These are phyloP conservation scores for Ptychadena robeensis DNA, from an alignment of 2,797 vertebrate genomes.

Conservation along the genomic window DNA sequence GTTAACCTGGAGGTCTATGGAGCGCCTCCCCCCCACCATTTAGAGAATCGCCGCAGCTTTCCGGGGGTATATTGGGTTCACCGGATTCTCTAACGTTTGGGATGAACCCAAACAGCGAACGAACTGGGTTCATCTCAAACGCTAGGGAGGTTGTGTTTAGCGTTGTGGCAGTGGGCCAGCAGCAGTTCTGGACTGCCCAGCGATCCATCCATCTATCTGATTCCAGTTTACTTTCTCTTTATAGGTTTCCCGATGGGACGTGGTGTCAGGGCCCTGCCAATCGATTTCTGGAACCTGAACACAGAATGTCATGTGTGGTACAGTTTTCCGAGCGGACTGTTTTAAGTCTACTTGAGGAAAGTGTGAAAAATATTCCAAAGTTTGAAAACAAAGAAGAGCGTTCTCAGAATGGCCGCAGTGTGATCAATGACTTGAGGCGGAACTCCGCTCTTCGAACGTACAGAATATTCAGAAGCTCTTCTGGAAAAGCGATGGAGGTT, in stretches of 20 bases:
- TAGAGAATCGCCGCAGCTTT: too few relatives aligned
- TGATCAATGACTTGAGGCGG: not conserved
- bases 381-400: slow-evolving; percentile 5
- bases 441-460: slow-evolving; percentile 14
- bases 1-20: too few relatives aligned
- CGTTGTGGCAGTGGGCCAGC: too few relatives aligned
- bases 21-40: too few relatives aligned
- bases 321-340: slow-evolving; percentile 70
- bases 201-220: not conserved
- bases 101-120: too few relatives aligned
- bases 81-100: too few relatives aligned
- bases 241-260: not conserved
- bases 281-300: not conserved
- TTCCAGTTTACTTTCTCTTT: not conserved
- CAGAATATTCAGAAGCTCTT: not conserved
- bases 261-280: not conserved
- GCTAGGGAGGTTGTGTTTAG: too few relatives aligned
- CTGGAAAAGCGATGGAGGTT: slow-evolving; percentile 73
- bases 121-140: too few relatives aligned
- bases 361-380: slow-evolving; percentile 72
- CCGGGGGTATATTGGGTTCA: too few relatives aligned
- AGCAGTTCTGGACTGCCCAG: too few relatives aligned
- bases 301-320: slow-evolving; percentile 50
- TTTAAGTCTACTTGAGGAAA: slow-evolving; percentile 79
- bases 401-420: not conserved